A percentile compares a stretch with the other conserved stretches of the same genome.
Conservation (phyloP, 2,797 vertebrate species). For the Botia kubotai region DNA sequence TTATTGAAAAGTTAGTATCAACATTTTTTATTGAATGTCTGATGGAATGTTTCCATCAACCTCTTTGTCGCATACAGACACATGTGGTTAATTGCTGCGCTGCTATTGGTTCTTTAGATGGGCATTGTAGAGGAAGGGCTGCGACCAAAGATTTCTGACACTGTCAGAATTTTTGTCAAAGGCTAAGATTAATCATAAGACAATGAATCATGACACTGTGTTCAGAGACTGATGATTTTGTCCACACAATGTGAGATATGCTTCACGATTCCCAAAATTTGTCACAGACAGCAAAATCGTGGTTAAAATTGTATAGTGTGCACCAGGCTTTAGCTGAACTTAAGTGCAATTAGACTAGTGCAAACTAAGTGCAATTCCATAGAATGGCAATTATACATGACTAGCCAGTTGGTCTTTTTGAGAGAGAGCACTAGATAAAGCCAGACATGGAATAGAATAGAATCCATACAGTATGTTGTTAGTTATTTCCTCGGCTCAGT, state of each 20-base stretch:
- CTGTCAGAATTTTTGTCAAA: not conserved
- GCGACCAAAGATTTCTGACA: too few relatives aligned
- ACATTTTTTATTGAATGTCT: too few relatives aligned
- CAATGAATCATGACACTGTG: too few relatives aligned
- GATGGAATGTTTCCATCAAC: too few relatives aligned
- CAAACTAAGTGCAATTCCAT: not conserved
- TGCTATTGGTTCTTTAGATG: too few relatives aligned
- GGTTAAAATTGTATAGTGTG: not conserved
- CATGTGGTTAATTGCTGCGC: too few relatives aligned
- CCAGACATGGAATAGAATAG: conserved; percentile 35
- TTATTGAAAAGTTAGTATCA: too few relatives aligned
- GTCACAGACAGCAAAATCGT: not conserved
- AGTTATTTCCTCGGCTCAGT: conserved; percentile 61
- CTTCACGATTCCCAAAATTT: too few relatives aligned
- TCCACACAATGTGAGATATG: not conserved
- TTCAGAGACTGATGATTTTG: not conserved
- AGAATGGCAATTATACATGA: conserved; percentile 4
- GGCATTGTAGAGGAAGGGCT: too few relatives aligned
- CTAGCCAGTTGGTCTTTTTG: not conserved
- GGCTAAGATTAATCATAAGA: not conserved
- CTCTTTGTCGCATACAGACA: too few relatives aligned
- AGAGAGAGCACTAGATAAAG: not conserved
- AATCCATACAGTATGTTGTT: conserved; percentile 67
- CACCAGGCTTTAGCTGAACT: not conserved
- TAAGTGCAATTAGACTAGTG: too few relatives aligned